These are phyloP conservation scores for Muschampia plurimacula DNA, from an alignment of 2,888 invertebrate species.

Conservation along the genomic window DNA sequence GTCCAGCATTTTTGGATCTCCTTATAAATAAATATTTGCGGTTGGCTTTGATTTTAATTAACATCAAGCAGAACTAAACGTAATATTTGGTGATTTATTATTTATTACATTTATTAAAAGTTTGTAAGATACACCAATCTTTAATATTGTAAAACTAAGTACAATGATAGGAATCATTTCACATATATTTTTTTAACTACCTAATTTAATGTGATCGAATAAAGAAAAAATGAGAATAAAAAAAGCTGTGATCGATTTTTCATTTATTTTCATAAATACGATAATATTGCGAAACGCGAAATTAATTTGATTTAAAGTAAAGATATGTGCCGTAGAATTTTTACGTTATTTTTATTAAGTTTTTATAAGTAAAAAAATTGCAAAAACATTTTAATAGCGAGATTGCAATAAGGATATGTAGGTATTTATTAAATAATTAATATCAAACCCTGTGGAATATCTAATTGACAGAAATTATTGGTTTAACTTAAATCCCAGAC, in stretches of 20 bases:
- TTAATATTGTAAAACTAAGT: neutral
- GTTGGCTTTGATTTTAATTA: constrained; percentile 16
- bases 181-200: neutral
- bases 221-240: neutral
- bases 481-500: constrained; percentile 69
- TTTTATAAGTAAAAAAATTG: neutral
- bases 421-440: constrained; percentile 64
- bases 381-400: constrained; percentile 33
- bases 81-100: neutral
- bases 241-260: neutral
- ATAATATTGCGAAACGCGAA: neutral
- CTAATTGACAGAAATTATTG: constrained; percentile 82
- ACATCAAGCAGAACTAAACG: constrained; percentile 28
- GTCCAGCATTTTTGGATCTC: constrained; percentile 18
- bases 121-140: neutral
- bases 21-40: constrained; percentile 24
- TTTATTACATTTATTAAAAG: neutral
- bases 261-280: neutral
- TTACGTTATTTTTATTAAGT: neutral
- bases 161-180: neutral
- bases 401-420: constrained; percentile 64
- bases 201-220: constrained; percentile 14
- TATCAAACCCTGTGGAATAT: constrained; percentile 79
- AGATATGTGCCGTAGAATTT: neutral
- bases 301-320: neutral